Evolutionary conservation across 2,888 invertebrate species (phyloP), one percentile per base, ranked within the genome.

Genomic region (Sacculina carcini): DNA sequence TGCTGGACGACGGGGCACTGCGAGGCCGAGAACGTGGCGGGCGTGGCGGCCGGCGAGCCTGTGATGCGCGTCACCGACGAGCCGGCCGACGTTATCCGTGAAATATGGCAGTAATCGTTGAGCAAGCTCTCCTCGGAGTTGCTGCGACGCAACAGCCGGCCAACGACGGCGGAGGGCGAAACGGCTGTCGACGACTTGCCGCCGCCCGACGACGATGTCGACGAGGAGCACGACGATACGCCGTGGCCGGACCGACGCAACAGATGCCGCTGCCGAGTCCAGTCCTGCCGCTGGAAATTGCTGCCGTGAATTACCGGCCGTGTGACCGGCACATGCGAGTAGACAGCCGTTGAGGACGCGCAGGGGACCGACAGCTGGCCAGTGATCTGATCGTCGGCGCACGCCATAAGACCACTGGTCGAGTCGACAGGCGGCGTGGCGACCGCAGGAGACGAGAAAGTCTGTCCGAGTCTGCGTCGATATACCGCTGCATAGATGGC

Each of bases 221-320:
- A 48, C 4, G 53, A 51, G n/a, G n/a, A n/a, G n/a, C n/a, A n/a
- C n/a, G n/a, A n/a, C n/a, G n/a, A n/a, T n/a, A n/a, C n/a, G n/a
- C n/a, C n/a, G n/a, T n/a, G n/a, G 28, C 46, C 54, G 7, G 54
- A 53, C 40, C 54, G 56, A 9, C 58, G 56, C 31, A 60, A 56
- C 52, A 61, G 60, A 32, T 65, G 65, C 36, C 69, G 61, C 51
- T 70, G 62, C 26, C 66, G 57, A 59, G 64, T 65, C 71, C 70
- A 71, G 53, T 71, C 70, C 55, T 70, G 69, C 32, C 71, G 62
- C 57, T 70, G 69, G 60, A 71, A 71, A 54, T 53, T 58, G 69
- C 65, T 58, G 66, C 66, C 54, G 39, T 54, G 55, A 2, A 51
- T 69, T 26, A 52, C 51, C n/a, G 40, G 40, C 12, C 40, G 24